A percentile compares a stretch with the other conserved stretches of the same genome.
Conservation (phyloP, 2,797 vertebrate genomes). For the Acomys russatus region DNA sequence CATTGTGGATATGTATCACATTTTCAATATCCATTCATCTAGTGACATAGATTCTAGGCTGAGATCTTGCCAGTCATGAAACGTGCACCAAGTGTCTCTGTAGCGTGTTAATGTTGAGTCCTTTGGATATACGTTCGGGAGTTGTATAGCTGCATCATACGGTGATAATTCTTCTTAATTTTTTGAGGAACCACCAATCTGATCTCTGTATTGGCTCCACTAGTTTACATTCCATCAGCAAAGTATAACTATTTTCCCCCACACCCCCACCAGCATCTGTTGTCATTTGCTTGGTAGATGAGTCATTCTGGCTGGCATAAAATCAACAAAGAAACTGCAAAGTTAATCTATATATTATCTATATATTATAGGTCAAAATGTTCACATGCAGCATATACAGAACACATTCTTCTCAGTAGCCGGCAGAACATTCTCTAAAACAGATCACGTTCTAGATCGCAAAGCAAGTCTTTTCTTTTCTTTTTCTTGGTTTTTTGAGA, state of each 20-base stretch:
- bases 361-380: neutral
- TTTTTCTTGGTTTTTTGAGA: no score
- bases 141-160: neutral
- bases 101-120: neutral
- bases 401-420: neutral
- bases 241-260: neutral
- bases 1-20: neutral
- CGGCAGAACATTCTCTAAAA: neutral
- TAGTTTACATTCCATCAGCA: neutral
- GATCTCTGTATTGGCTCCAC: neutral
- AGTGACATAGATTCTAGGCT: neutral
- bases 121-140: neutral
- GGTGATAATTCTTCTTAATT: neutral
- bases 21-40: neutral
- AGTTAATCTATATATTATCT: neutral
- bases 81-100: neutral
- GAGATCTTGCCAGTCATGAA: neutral
- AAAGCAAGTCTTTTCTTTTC: neutral
- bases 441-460: neutral
- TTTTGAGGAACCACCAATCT: neutral
- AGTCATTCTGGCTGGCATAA: neutral
- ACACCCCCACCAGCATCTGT: no score
- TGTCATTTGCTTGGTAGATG: neutral
- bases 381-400: neutral
- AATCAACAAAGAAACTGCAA: neutral